Conservation (phyloP, 2,113 vertebrate genomes). For the Hystrix brachyura region DNA sequence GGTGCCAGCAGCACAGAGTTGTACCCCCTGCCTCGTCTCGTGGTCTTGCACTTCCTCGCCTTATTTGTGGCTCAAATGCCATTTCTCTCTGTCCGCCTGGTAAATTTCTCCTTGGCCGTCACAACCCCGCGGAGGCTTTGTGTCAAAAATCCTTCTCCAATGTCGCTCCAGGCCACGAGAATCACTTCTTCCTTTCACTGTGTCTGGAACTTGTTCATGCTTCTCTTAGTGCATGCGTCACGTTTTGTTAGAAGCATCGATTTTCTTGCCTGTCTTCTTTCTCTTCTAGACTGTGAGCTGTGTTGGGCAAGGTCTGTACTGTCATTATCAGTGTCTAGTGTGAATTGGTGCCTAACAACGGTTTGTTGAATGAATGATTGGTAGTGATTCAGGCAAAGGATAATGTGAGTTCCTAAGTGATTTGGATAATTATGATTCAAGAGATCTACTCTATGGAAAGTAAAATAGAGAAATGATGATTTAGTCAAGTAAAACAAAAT, state of each 20-base stretch:
- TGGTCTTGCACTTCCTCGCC: background rate
- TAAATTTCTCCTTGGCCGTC: constrained; percentile 53
- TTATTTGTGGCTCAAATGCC: constrained; percentile 7
- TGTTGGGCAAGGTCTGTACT: constrained; percentile 69
- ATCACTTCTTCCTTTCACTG: constrained; percentile 26
- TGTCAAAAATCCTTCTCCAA: constrained; percentile 30
- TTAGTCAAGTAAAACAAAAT: constrained; percentile 51
- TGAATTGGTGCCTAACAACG: constrained; percentile 73
- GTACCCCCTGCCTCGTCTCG: too few species aligned
- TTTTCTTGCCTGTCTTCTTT: constrained; percentile 65
- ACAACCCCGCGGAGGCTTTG: constrained; percentile 31
- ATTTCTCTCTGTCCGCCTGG: constrained; percentile 51
- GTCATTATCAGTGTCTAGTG: constrained; percentile 69
- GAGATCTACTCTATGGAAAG: constrained; percentile 25
- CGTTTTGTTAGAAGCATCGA: constrained; percentile 37
- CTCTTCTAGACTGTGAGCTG: constrained; percentile 75
- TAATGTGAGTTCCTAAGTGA: constrained; percentile 26
- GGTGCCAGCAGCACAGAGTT: background rate
- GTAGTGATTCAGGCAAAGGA: constrained; percentile 37
- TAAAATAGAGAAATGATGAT: constrained; percentile 25
- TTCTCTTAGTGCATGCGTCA: constrained; percentile 74
- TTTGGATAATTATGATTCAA: constrained; percentile 41
- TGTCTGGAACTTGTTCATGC: constrained; percentile 48
- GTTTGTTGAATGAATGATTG: constrained; percentile 81
- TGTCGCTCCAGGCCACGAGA: background rate